Evolutionary conservation across 2,888 invertebrate genomes (phyloP), one percentile per base, ranked within the genome.

Genomic region (Augiades crinisus): DNA sequence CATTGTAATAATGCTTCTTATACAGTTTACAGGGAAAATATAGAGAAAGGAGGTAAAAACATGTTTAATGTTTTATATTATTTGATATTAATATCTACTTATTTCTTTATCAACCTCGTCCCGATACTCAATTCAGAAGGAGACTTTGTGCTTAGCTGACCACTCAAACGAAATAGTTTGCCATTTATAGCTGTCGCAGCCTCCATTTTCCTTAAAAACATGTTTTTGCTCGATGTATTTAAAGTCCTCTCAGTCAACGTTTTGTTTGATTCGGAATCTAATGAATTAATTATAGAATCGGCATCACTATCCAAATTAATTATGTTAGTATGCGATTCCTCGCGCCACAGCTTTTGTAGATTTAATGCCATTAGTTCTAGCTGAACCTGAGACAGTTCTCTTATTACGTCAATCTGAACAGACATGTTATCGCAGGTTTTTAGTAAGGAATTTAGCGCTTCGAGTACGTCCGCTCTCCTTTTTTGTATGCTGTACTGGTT

Each of bases 301-400:
- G 81, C 75, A 45, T 88, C 87, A 0, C 64, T 71, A 21, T 85
- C 83, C 30, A 78, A 38, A 51, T 79, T 81, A 3, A 82, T 68
- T 16, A 86, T 70, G 47, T 86, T 87, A 0, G 84, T 83, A 47
- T 85, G 85, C 0, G 88, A 88, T 58, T 89, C 87, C 52, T 87
- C 82, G 8, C 76, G 79, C 88, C 88, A 92, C 31, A 92, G 72
- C 59, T 91, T 90, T 62, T 91, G 91, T 54, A 92, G 72, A 67
- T 93, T 92, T 27, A 92, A 72, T 3, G 91, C 91, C 92, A 92
- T 91, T 56, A 93, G 72, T 63, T 93, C 92, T 46, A 92, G 75
- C 62, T 92, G 92, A 1, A 92, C 92, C 63, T 92, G 92, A 0
- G 92, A 91, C 27, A 92, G 74, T 64, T 92, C 92, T 27, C 91